Percentiles rank a stretch among this genome's conserved stretches.
These are phyloP conservation scores for Tanytarsus gracilentus DNA, from an alignment of 2,888 invertebrate genomes.

Conservation along the genomic window DNA sequence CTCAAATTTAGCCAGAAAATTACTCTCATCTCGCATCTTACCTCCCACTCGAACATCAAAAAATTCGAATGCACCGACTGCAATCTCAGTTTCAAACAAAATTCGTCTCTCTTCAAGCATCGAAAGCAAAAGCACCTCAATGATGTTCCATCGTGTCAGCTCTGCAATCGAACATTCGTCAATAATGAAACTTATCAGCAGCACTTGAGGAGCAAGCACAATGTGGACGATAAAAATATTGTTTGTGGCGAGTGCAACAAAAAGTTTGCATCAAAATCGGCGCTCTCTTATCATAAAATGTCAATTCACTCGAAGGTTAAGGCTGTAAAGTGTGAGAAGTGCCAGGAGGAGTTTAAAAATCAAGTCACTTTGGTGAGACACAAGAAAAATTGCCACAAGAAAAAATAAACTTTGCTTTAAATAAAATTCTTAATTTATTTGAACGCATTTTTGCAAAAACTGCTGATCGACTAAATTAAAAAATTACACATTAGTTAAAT, in stretches of 20 bases:
- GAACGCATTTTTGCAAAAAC: no score
- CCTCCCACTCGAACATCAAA: not conserved
- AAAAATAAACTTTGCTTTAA: no score
- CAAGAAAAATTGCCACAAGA: not conserved
- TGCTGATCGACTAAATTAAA: no score
- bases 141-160: not conserved
- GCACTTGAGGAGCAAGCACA: slow-evolving; percentile 17
- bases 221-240: not conserved
- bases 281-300: not conserved
- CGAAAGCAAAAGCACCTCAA: slow-evolving; percentile 3
- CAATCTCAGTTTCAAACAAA: slow-evolving; percentile 12
- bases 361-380: not conserved
- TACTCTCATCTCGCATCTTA: slow-evolving; percentile 3
- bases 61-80: not conserved
- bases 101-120: slow-evolving; percentile 23
- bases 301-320: not conserved
- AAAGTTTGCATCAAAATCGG: slow-evolving; percentile 9
- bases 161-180: slow-evolving; percentile 9
- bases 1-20: slow-evolving; percentile 9
- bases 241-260: not conserved
- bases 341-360: slow-evolving; percentile 2
- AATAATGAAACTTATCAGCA: slow-evolving; percentile 1
- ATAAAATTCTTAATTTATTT: no score
- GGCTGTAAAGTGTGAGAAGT: not conserved
- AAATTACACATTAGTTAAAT: no score